Percentiles rank a stretch among this genome's conserved stretches.
These are phyloP conservation scores for Cossypha caffra DNA, from an alignment of 2,797 vertebrate species.

Conservation along the genomic window DNA sequence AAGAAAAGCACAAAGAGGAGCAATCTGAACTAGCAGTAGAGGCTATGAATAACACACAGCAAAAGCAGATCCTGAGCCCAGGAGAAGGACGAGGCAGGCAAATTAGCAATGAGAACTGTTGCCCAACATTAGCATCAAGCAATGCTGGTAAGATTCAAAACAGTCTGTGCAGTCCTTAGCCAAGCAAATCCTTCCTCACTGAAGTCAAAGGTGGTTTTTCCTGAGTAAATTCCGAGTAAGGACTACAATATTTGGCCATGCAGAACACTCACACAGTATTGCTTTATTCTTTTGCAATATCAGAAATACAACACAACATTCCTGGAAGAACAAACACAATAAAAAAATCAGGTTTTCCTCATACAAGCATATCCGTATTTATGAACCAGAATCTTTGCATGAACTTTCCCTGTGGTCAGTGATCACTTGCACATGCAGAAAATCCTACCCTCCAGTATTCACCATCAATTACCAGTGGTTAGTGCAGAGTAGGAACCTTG, in stretches of 20 bases:
- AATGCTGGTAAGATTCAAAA: background rate
- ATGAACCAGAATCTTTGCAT: background rate
- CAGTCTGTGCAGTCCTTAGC: background rate
- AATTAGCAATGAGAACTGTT: slow-evolving; percentile 19
- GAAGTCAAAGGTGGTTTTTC: slow-evolving; percentile 6
- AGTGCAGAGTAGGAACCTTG: background rate
- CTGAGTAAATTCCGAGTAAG: slow-evolving; percentile 53
- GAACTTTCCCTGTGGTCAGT: background rate
- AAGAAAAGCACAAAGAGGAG: slow-evolving; percentile 7
- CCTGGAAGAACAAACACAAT: background rate
- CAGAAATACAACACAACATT: background rate
- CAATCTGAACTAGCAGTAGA: slow-evolving; percentile 3
- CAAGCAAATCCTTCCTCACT: slow-evolving; percentile 8
- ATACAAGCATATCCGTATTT: background rate
- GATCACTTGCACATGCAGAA: background rate
- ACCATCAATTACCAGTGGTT: background rate
- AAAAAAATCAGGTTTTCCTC: background rate
- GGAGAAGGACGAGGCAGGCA: background rate
- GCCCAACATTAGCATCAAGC: background rate
- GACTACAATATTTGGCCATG: background rate
- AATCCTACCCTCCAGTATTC: background rate
- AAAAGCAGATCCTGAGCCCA: slow-evolving; percentile 25
- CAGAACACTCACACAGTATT: background rate
- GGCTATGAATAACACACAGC: slow-evolving; percentile 18
- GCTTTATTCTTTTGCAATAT: background rate